Evolutionary conservation across 2,113 vertebrate species (phyloP).

Genomic region (Gavialis gangeticus): DNA sequence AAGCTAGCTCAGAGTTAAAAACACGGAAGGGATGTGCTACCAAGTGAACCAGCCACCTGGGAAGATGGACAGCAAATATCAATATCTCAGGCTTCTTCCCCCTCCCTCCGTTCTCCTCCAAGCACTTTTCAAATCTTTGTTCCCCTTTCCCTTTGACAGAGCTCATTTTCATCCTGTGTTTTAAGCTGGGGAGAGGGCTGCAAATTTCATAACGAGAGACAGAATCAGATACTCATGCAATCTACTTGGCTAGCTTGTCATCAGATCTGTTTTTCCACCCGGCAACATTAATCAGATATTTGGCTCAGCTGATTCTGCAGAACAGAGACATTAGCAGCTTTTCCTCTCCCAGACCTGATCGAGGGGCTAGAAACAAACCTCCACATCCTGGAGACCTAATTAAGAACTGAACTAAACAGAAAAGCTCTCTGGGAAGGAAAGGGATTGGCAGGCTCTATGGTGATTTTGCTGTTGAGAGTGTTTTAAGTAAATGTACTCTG

Average conservation of each 20-base stretch:
- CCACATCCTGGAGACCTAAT: not conserved
- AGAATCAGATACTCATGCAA: not conserved
- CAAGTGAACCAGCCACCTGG: not conserved
- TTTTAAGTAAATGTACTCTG: not conserved
- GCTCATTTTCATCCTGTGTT: not conserved
- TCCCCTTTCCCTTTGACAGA: not conserved
- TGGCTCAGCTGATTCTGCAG: not conserved
- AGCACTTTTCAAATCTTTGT: not conserved
- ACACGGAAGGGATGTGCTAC: not conserved
- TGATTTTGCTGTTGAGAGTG: not conserved
- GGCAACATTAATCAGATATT: not conserved
- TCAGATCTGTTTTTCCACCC: not conserved
- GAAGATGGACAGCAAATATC: not conserved
- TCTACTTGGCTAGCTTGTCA: not conserved
- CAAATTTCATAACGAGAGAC: not conserved
- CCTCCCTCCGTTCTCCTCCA: not conserved
- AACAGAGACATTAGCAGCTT: not conserved
- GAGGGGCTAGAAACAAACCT: conserved; percentile 4
- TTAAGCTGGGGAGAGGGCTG: not conserved
- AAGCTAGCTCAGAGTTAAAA: not conserved
- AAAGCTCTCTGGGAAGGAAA: not conserved
- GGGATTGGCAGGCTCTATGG: not conserved
- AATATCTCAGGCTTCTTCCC: not conserved
- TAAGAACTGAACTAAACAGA: conserved; percentile 1
- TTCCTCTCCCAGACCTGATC: not conserved